Base-by-base conservation (phyloP, 37 sponge, comb jelly and placozoan genomes). In the Halisarca cf. caerulea region DNA sequence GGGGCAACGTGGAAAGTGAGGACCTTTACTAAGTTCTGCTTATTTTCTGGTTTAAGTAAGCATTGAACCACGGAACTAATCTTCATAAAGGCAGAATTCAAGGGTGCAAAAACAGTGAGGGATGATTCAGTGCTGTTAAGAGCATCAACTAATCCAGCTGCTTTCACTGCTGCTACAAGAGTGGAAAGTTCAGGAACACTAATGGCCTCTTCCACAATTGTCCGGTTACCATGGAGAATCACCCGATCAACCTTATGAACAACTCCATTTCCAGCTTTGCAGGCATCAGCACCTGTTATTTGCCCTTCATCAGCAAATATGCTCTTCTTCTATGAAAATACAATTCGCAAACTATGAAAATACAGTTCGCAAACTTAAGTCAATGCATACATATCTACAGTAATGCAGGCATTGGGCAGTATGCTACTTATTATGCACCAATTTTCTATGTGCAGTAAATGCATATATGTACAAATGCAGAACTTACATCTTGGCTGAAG, bases 31-130 rank as follows among this genome's bases (percentile, higher is more conserved):
- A 62, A 28, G 11, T 47, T 14, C 30, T 28, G 18, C 25, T 30
- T 62, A 23, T 30, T n/a, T 8, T 6, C 25, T 7, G 25, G 25
- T 28, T 62, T 23, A 7, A 62, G n/a, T 7, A 62, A 23, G 30
- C 64, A 62, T 6, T 62, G 4, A 62, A 62, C 64, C 11, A 47
- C 51, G 6, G 6, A 20, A 20, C 6, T 4, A 62, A 62, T 30
- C 64, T 62, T 62, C n/a, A 20, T 8, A 23, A 62, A 62, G 7
- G 30, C 64, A 30, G 25, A n/a, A 15, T 62, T 62, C 30, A 28
- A 7, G 5, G 64, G 64, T 30, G 64, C 64, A 62, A 62, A 62
- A 6, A 62, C 64, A 62, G 64, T 62, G n/a, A 62, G 51, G 51
- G 51, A 62, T 62, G 64, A 7, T 20, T 28, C 64, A 62, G 64